Base-by-base conservation (phyloP, 2,113 vertebrate species). In the Calonectris borealis region DNA sequence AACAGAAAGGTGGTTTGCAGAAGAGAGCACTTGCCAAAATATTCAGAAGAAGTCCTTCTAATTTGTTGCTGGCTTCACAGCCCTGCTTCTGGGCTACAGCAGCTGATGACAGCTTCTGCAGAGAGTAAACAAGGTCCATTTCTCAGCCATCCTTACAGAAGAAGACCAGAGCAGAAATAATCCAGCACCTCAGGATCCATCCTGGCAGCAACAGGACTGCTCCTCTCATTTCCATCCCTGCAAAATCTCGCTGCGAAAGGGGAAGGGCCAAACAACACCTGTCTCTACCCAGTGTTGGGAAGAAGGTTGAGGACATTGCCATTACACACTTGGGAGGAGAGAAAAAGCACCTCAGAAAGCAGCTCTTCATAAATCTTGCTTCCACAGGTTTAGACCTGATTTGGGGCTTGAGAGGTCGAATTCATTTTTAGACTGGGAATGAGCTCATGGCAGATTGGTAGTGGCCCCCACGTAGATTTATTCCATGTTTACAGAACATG, bases 221-320 rank as follows among this genome's bases (percentile, higher is more conserved):
- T 86, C 6, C 34, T 76, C 49, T 78, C 3, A 38, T 66, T 92
- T 93, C 36, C 36, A 49, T 25, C 51, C 36, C 49, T 83, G 27
- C 16, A 83, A 79, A 91, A 75, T 32, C 21, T 57, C 0, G 0
- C 6, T 54, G 58, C 27, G 60, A 91, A 88, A 80, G 36, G 11
- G 46, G 36, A 87, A 84, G 32, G 24, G 46, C 8, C 40, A 49
- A 80, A 72, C 1, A 46, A 13, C 32, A 89, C 32, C 38, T 62
- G 32, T 4, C 19, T 93, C 49, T 90, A 22, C 31, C 27, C 6
- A 0, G 3, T 34, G 13, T 80, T 0, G 0, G 42, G 34, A 73
- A 80, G 17, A 54, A 54, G 17, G 14, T 86, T 77, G 10, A 70
- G 40, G 29, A 21, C 4, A 3, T 26, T 69, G 52, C 9, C 22